Conservation (phyloP, 2,797 vertebrate genomes). For the Dendrocincla tyrannina region DNA sequence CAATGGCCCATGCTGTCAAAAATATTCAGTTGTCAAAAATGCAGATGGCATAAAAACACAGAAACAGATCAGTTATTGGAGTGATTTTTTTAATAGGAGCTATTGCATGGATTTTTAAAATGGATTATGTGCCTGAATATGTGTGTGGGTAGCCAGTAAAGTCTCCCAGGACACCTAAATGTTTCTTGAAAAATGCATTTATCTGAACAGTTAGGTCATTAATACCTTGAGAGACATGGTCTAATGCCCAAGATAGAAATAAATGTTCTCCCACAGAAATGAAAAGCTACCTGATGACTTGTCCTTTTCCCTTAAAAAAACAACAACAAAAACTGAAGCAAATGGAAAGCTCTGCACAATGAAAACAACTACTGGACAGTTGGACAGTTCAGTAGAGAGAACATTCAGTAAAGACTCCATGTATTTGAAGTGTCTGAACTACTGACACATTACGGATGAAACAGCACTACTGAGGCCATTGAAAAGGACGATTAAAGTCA, state of each 20-base stretch:
- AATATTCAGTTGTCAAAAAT: conserved; percentile 67
- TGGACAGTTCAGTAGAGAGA: too few species aligned
- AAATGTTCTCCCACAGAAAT: background rate
- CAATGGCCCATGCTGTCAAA: conserved; percentile 60
- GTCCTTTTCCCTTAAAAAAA: background rate
- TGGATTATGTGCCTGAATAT: background rate
- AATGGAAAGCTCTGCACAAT: background rate
- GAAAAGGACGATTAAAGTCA: fast-evolving
- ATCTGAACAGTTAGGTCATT: background rate
- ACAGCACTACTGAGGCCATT: background rate
- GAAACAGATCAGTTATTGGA: conserved; percentile 28
- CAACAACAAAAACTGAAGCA: background rate
- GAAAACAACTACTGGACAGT: background rate
- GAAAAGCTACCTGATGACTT: background rate
- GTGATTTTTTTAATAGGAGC: background rate
- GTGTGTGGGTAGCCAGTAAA: background rate
- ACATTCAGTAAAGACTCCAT: background rate
- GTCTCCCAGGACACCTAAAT: background rate
- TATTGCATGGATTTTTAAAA: background rate
- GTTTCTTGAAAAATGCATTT: background rate
- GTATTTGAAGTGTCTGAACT: background rate
- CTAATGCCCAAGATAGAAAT: background rate
- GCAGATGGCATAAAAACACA: conserved; percentile 63
- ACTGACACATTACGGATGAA: background rate
- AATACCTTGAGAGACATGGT: background rate